These are phyloP conservation scores for Rhopalosiphum padi DNA, from an alignment of 1,140 invertebrate species.

Conservation along the genomic window DNA sequence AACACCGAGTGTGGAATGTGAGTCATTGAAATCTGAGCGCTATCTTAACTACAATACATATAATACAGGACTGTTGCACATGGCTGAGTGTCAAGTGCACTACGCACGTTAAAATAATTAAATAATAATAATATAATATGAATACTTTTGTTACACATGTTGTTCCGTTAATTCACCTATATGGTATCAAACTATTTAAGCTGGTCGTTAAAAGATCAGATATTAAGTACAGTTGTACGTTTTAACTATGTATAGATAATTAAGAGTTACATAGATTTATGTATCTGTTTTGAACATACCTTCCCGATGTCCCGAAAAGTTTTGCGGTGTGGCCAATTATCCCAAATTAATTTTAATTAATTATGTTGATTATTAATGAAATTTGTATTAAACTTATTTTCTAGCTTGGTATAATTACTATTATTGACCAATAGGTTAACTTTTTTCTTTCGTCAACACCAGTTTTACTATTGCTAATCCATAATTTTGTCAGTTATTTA, in stretches of 20 bases:
- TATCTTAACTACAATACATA: not conserved
- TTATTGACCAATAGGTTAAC: too few relatives aligned
- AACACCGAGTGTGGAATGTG: not conserved
- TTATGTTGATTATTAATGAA: too few relatives aligned
- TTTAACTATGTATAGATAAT: too few relatives aligned
- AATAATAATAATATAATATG: not conserved
- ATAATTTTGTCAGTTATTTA: too few relatives aligned
- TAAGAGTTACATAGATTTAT: too few relatives aligned
- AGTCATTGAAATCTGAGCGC: not conserved
- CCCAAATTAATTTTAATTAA: not conserved
- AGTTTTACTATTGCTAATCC: too few relatives aligned
- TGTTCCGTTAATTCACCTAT: not conserved
- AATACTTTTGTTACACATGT: not conserved
- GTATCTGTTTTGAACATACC: not conserved
- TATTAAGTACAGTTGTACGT: not conserved
- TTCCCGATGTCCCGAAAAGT: not conserved
- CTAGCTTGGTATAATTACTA: too few relatives aligned
- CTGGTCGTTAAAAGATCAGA: not conserved
- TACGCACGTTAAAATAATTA: not conserved
- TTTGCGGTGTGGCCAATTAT: not conserved
- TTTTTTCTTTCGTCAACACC: too few relatives aligned
- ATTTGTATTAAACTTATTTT: too few relatives aligned
- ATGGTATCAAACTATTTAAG: not conserved
- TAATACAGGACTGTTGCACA: not conserved
- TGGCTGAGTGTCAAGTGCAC: not conserved